phyloP scores from a whole-genome alignment of 1,140 invertebrate genomes.

The Drosophila equinoxialis region DNA sequence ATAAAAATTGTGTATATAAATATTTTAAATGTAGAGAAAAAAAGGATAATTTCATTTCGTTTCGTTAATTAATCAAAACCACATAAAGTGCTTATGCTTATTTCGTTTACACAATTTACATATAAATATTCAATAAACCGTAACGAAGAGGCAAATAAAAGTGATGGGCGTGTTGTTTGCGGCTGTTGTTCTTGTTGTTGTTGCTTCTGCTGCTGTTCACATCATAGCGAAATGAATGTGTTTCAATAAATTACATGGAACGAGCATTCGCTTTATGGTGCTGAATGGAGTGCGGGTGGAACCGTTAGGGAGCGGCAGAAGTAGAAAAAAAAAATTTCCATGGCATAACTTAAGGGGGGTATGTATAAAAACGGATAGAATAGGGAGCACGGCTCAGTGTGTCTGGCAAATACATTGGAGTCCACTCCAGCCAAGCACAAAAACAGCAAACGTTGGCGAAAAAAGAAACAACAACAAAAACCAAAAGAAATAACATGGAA shows the following conservation, averaged over 20 bases:
- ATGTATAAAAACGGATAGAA: no score
- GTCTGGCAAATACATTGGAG: conserved; percentile 62
- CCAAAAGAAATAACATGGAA: conserved; percentile 38
- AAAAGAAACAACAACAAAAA: conserved; percentile 42
- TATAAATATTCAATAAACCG: conserved; percentile 77
- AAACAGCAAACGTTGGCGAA: conserved; percentile 56
- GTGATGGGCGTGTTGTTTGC: conserved; percentile 57
- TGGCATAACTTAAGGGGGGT: conserved; percentile 60
- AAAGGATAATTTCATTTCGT: background rate
- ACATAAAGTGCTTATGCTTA: conserved; percentile 15
- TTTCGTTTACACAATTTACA: conserved; percentile 49
- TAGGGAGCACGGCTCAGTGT: conserved; percentile 20
- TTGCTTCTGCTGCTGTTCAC: conserved; percentile 41
- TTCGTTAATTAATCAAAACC: conserved; percentile 43
- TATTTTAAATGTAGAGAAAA: background rate
- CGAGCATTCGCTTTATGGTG: conserved; percentile 16
- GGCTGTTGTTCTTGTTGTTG: conserved; percentile 16
- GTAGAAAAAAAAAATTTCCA: conserved; percentile 51
- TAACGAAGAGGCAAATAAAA: conserved; percentile 47
- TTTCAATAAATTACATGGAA: conserved; percentile 75
- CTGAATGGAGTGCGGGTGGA: conserved; percentile 26
- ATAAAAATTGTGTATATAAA: background rate
- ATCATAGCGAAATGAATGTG: conserved; percentile 77
- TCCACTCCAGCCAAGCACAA: conserved; percentile 46
- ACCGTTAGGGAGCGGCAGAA: conserved; percentile 9